A percentile compares a stretch with the other conserved stretches of the same genome.
phyloP scores from a whole-genome alignment of 2,888 invertebrate species.

The Limnephilus rhombicus region DNA sequence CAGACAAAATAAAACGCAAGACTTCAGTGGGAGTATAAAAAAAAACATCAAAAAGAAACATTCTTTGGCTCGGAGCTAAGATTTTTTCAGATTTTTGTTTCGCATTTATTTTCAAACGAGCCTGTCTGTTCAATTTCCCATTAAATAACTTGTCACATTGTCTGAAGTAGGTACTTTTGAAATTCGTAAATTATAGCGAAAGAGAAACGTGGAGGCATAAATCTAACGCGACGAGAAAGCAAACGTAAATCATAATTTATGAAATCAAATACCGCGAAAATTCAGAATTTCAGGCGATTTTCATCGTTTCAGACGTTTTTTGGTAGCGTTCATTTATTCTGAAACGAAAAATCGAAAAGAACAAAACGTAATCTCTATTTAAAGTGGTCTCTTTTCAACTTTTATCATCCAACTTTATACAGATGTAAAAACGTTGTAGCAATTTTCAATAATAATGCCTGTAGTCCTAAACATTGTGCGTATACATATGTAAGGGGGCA shows the following conservation, averaged over 20 bases:
- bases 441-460: background rate
- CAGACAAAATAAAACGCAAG: background rate
- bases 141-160: conserved; percentile 46
- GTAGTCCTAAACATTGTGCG: no score
- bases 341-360: background rate
- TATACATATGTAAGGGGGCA: no score
- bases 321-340: background rate
- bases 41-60: background rate
- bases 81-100: background rate
- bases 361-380: background rate
- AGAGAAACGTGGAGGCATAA: conserved; percentile 38
- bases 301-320: background rate
- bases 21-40: background rate
- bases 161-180: conserved; percentile 26
- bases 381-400: background rate
- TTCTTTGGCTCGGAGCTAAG: background rate
- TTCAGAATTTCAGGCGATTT: background rate
- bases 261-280: conserved; percentile 45
- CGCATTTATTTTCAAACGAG: background rate
- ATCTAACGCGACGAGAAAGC: conserved; percentile 32
- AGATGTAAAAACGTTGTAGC: background rate
- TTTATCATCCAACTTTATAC: background rate
- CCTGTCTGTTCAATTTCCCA: conserved; percentile 37
- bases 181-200: conserved; percentile 43
- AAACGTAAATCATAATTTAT: conserved; percentile 49